These are phyloP conservation scores for Brachypalpus laphriformis DNA, from an alignment of 2,888 invertebrate genomes.

Conservation along the genomic window DNA sequence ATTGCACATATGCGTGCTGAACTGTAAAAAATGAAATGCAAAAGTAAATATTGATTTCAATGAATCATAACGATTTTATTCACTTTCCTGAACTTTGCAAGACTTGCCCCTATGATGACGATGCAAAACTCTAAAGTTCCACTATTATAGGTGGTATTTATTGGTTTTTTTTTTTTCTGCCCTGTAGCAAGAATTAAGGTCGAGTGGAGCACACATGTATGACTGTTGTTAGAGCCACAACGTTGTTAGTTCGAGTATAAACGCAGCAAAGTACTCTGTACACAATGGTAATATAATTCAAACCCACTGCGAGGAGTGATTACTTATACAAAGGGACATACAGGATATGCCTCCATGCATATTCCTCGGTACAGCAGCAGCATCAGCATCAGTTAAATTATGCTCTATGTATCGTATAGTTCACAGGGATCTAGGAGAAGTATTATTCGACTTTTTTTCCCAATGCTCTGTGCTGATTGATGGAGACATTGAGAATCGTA, in stretches of 20 bases:
- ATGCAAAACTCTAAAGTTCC: conserved; percentile 29
- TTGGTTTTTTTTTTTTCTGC: conserved; percentile 13
- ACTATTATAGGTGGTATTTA: conserved; percentile 6
- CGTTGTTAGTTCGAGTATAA: conserved; percentile 67
- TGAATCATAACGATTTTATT: conserved; percentile 44
- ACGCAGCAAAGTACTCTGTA: conserved; percentile 65
- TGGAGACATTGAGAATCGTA: conserved; percentile 73
- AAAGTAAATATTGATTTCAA: conserved; percentile 45
- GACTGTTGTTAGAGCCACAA: conserved; percentile 63
- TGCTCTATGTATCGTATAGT: conserved; percentile 38
- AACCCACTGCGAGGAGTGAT: conserved; percentile 67
- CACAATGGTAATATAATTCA: conserved; percentile 74
- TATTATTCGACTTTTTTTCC: conserved; percentile 57
- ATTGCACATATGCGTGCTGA: neutral
- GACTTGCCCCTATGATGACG: conserved; percentile 2
- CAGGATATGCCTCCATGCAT: conserved; percentile 66
- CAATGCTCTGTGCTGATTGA: conserved; percentile 65
- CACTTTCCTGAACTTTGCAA: conserved; percentile 8
- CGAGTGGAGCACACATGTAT: conserved; percentile 65
- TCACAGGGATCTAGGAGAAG: conserved; percentile 50
- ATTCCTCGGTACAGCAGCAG: conserved; percentile 37
- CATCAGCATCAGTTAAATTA: conserved; percentile 42
- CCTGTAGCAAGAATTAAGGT: conserved; percentile 64
- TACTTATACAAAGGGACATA: conserved; percentile 66
- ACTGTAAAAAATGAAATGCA: conserved; percentile 18